Evolutionary conservation across 1,140 invertebrate genomes (phyloP), one percentile per base, ranked within the genome.

Genomic region (Homarus americanus): DNA sequence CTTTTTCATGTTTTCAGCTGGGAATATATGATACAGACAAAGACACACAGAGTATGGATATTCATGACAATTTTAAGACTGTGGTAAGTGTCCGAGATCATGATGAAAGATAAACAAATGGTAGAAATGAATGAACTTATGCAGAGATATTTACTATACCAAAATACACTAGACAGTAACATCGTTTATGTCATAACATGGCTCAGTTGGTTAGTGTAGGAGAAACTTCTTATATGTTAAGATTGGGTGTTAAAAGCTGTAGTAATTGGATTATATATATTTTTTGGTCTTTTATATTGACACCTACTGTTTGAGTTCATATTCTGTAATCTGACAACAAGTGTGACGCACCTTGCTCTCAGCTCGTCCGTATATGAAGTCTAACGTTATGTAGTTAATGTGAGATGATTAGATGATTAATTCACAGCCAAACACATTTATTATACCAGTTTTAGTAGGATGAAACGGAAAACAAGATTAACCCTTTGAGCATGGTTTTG

Each of bases 11-110:
- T 88, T 88, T 49, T 88, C 86, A 88, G 86, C 86, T 80, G 58
- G 78, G 86, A 63, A 82, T 88, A 88, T 82, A 88, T 82, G 86
- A 88, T 80, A 80, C 76, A 72, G 86, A 80, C 86, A 88, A 88
- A 88, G 86, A 88, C 78, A 88, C 78, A 69, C 86, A 80, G 76
- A 88, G 44, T 80, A 82, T 88, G 86, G 86, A 88, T 72, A 88
- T 49, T 82, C 86, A 69, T 82, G 86, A 88, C 86, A 88, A 88
- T 79, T 63, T 88, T 88, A 80, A 82, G 53, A 32, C 63, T 69
- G 49, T 80, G 86, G 86, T 88, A 88, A 88, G 86, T 88, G 76
- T 58, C 53, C n/a, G 44, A 80, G 53, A 28, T 44, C 63, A 80
- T 40, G 28, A 72, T 73, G 69, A 49, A 58, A 80, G 79, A 58